Evolutionary conservation across 2,888 invertebrate species (phyloP), one percentile per base, ranked within the genome.

Genomic region (Sesia apiformis): DNA sequence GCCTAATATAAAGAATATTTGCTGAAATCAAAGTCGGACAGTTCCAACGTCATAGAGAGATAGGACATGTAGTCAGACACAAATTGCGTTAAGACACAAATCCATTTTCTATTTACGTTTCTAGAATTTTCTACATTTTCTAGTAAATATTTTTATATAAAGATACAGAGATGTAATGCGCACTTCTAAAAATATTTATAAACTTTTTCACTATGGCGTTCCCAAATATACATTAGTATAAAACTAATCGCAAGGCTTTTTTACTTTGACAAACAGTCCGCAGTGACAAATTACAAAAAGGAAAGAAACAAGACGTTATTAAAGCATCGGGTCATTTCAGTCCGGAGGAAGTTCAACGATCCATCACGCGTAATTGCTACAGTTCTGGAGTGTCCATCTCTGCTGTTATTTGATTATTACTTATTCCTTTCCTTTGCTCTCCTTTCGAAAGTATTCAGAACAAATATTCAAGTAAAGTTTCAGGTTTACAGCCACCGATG

Each of bases 281-380:
- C 7, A 50, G 69, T 79, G 79, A 81, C 76, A 80, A 82, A 81
- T 78, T 70, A 69, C 75, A 64, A 66, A 67, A 66, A 72, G 74
- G 66, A 81, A 66, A 72, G 74, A 66, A 81, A 76, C 77, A 76
- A 72, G 76, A 70, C 74, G 76, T 76, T 79, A 82, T 81, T 81
- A 82, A 80, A 79, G 72, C 76, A 76, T 70, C 64, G 72, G 78
- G 77, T 77, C 76, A 78, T 78, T 78, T 74, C 72, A 68, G 72
- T 71, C 68, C 65, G 64, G 64, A 63, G 64, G 67, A 80, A 82
- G 71, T 83, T 81, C 70, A 73, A 72, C 82, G 38, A 53, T 46
- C 53, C 46, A 53, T 53, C 43, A 53, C 49, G 39, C 39, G 43
- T 39, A 53, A 53, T 53, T 53, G 52, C 53, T 7, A 46, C 40